Conservation (phyloP, 1,140 invertebrate genomes). For the Drosophila parvula region DNA sequence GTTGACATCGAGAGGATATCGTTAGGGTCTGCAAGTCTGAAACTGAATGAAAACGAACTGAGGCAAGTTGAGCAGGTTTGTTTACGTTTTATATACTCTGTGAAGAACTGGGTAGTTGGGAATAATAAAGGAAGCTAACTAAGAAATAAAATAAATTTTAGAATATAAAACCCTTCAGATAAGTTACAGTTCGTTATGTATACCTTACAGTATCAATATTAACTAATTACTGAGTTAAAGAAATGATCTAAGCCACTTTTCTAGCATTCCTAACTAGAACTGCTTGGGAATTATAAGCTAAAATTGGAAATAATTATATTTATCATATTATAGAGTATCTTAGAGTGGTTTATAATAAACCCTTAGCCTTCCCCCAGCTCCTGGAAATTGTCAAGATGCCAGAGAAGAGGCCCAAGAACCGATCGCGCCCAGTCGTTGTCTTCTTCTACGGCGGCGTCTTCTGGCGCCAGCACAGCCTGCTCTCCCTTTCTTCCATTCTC, state of each 20-base stretch:
- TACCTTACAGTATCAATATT: rapidly evolving
- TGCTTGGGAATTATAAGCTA: neutral
- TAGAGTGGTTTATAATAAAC: rapidly evolving
- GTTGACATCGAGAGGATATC: constrained; percentile 24
- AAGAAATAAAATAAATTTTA: neutral
- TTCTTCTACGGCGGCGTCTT: constrained; percentile 62
- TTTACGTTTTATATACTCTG: constrained; percentile 22
- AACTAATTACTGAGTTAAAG: neutral
- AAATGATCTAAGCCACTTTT: too few relatives aligned
- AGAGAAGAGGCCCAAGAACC: constrained; percentile 20
- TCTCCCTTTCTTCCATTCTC: constrained; percentile 5
- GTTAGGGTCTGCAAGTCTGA: constrained; percentile 13
- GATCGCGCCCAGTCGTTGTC: constrained; percentile 15
- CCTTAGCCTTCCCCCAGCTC: neutral
- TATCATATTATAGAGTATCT: neutral
- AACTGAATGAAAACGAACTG: constrained; percentile 29
- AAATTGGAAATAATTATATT: neutral
- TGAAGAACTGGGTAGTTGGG: neutral
- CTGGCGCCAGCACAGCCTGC: constrained; percentile 64
- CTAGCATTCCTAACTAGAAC: neutral
- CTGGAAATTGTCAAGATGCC: constrained; percentile 44
- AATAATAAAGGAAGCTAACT: neutral
- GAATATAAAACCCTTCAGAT: rapidly evolving
- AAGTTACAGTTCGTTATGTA: neutral
- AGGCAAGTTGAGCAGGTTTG: constrained; percentile 1